Base-by-base conservation (phyloP, 1,140 invertebrate genomes). In the Diachasma alloeum region DNA sequence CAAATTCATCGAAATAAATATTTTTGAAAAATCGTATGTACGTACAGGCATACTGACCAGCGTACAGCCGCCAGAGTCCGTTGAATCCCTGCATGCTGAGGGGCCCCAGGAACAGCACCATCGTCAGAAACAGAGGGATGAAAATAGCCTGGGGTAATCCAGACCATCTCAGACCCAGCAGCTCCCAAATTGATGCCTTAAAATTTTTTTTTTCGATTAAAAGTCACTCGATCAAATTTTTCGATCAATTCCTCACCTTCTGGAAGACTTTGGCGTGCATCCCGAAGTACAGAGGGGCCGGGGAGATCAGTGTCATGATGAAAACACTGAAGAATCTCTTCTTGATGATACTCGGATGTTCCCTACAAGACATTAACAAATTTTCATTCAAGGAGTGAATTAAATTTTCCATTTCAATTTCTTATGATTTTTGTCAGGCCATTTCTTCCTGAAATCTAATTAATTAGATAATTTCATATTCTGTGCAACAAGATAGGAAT, bases 271-370 rank as follows among this genome's bases (percentile, higher is more conserved):
- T 88, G 75, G 92, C 90, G 53, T 91, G 91, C 8, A 94, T 89
- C 77, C 94, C 94, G 76, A 91, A 91, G 81, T 95, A 94, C 15
- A 96, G 90, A 79, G 96, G 93, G 74, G 93, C 86, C 56, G 96
- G 96, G 17, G 96, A 94, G 56, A 97, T 83, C 56, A 96, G 83
- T 87, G 94, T 93, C 88, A 97, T 95, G 73, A 95, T 87, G 77
- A 93, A 93, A 0, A 96, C 95, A 89, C 96, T 97, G 66, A 96
- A 91, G 86, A 97, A 97, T 84, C 97, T 92, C 87, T 92, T 93
- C 83, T 96, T 97, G 78, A 98, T 97, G 2, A 94, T 96, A n/a
- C 93, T 92, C 6, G 96, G 95, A 89, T 97, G 96, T 86, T 97
- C 94, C 81, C 96, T 96, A 90, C 83, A 93, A 81, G 79, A 82